Evolutionary conservation across 1,140 invertebrate genomes (phyloP).

Genomic region (Trichonephila inaurata): DNA sequence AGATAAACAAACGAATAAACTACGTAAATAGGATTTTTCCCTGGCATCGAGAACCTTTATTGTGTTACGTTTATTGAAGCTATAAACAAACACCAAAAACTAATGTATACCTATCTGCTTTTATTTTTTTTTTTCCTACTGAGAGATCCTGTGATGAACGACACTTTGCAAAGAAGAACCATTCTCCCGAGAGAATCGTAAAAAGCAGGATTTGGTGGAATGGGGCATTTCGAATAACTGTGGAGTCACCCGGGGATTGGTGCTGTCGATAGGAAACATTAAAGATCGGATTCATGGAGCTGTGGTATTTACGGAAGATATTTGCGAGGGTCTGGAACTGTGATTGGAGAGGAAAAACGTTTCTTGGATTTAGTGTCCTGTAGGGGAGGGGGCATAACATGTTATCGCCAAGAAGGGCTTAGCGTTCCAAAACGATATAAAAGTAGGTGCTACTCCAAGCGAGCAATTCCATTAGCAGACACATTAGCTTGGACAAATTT

Average conservation of each 20-base stretch:
- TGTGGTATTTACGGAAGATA: not conserved
- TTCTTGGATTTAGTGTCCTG: not conserved
- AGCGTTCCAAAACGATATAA: not conserved
- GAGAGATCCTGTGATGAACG: not conserved
- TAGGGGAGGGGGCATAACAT: not conserved
- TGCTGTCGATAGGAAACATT: not conserved
- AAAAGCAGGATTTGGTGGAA: not conserved
- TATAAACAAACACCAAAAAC: not conserved
- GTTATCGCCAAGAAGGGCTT: not conserved
- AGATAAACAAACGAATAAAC: constrained; percentile 18
- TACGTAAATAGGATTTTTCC: not conserved
- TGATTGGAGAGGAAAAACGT: not conserved
- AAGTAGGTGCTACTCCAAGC: not conserved
- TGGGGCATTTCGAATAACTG: not conserved
- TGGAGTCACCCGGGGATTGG: not conserved
- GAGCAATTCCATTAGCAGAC: not conserved
- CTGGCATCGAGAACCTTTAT: not conserved
- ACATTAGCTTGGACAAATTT: not conserved
- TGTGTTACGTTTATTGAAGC: constrained; percentile 3
- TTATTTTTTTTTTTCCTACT: not conserved
- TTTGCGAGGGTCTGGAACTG: not conserved
- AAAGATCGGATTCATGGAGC: not conserved
- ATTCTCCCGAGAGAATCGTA: not conserved
- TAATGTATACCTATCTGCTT: not conserved
- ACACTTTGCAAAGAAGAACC: constrained; percentile 23